Evolutionary conservation across 2,797 vertebrate genomes (phyloP).

Genomic region (Knipowitschia caucasica): DNA sequence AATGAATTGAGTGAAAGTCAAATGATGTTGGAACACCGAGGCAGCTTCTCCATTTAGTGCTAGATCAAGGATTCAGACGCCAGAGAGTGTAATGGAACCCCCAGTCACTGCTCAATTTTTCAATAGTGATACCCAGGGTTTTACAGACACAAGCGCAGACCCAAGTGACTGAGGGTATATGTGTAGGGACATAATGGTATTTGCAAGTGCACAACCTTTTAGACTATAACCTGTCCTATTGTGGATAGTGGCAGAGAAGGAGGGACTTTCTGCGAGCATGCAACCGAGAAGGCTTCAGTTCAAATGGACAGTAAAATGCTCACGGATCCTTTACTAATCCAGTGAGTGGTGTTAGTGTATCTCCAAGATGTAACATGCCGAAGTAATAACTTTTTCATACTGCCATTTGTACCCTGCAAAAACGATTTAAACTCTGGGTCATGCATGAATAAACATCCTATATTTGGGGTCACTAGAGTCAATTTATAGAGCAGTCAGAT

Average conservation of each 20-base stretch:
- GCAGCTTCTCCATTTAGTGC: slow-evolving; percentile 88
- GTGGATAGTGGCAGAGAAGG: slow-evolving; percentile 30
- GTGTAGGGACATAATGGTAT: slow-evolving; percentile 51
- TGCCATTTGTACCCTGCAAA: slow-evolving; percentile 34
- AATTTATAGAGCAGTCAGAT: slow-evolving; percentile 20
- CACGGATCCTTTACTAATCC: slow-evolving; percentile 43
- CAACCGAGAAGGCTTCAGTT: slow-evolving; percentile 51
- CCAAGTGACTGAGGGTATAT: slow-evolving; percentile 47
- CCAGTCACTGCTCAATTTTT: slow-evolving; percentile 80
- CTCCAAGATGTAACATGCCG: slow-evolving; percentile 27
- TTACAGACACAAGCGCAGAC: slow-evolving; percentile 51
- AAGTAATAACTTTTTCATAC: slow-evolving; percentile 39
- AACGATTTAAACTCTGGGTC: slow-evolving; percentile 30
- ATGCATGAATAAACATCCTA: slow-evolving; percentile 26
- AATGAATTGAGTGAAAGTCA: slow-evolving; percentile 89
- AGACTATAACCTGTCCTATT: slow-evolving; percentile 63
- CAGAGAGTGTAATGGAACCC: slow-evolving; percentile 82
- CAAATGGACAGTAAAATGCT: slow-evolving; percentile 69
- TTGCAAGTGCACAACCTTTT: slow-evolving; percentile 69
- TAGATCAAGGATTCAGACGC: slow-evolving; percentile 79
- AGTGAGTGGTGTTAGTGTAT: slow-evolving; percentile 12
- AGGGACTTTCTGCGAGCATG: slow-evolving; percentile 43
- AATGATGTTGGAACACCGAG: slow-evolving; percentile 91
- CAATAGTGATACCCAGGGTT: slow-evolving; percentile 81
- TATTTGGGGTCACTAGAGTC: slow-evolving; percentile 36